A percentile compares a stretch with the other conserved stretches of the same genome.
Conservation (phyloP, 2,113 vertebrate genomes). For the Epinephelus moara region DNA sequence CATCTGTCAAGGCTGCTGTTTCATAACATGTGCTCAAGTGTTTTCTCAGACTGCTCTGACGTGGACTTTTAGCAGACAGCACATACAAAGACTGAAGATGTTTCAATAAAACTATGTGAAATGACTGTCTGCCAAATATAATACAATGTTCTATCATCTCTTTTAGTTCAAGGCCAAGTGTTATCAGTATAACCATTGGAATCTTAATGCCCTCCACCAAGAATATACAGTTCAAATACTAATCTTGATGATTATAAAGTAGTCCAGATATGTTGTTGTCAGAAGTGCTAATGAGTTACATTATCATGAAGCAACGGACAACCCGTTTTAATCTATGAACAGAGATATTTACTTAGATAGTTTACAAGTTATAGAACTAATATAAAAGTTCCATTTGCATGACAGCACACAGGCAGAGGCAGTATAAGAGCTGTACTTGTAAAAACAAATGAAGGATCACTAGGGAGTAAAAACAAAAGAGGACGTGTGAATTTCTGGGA, state of each 20-base stretch:
- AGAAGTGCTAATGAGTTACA: neutral
- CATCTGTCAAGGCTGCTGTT: constrained; percentile 32
- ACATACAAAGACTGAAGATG: neutral
- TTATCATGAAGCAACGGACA: neutral
- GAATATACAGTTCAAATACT: neutral
- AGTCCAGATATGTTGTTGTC: neutral
- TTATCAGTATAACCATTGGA: neutral
- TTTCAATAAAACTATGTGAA: neutral
- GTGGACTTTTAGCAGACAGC: neutral
- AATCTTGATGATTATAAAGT: neutral
- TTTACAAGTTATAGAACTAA: neutral
- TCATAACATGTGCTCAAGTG: neutral
- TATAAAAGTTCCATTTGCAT: neutral
- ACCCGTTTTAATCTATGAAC: neutral
- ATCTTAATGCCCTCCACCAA: neutral
- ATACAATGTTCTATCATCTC: neutral
- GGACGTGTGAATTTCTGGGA: constrained; percentile 4
- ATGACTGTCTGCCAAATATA: neutral
- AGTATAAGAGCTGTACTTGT: constrained; percentile 1
- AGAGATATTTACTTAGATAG: neutral
- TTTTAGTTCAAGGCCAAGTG: neutral
- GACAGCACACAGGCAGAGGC: neutral
- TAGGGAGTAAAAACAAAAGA: neutral
- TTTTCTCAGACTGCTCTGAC: neutral
- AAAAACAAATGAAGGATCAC: neutral